These are phyloP conservation scores for Sparus aurata DNA, from an alignment of 2,797 vertebrate genomes.

Conservation along the genomic window DNA sequence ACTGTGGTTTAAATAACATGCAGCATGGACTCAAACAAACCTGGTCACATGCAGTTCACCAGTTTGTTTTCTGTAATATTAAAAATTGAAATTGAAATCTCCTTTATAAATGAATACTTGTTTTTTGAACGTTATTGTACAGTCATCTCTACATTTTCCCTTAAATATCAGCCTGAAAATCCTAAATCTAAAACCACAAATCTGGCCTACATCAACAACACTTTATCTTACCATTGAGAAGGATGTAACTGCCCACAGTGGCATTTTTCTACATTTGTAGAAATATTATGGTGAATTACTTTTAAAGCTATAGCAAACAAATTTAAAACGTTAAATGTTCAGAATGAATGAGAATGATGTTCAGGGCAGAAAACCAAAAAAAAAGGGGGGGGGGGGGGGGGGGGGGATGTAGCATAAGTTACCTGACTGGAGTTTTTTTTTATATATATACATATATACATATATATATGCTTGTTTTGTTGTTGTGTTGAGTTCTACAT, in stretches of 20 bases:
- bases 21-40: not conserved
- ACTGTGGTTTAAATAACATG: not conserved
- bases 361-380: not conserved
- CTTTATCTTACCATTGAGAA: not conserved
- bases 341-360: not conserved
- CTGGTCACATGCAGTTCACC: not conserved
- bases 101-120: not conserved
- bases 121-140: not conserved
- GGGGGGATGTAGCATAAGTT: not conserved
- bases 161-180: conserved; percentile 10
- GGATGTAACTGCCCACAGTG: not conserved
- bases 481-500: conserved; percentile 1
- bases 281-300: not conserved
- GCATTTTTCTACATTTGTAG: not conserved
- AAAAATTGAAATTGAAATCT: no score
- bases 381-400: no score
- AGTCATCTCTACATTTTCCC: not conserved
- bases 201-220: not conserved
- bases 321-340: not conserved
- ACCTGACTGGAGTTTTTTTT: not conserved
- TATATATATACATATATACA: no score
- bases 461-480: not conserved
- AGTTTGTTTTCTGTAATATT: not conserved
- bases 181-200: not conserved
- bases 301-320: not conserved